These are phyloP conservation scores for Tenthredo mesomela DNA, from an alignment of 2,888 invertebrate species.

Conservation along the genomic window DNA sequence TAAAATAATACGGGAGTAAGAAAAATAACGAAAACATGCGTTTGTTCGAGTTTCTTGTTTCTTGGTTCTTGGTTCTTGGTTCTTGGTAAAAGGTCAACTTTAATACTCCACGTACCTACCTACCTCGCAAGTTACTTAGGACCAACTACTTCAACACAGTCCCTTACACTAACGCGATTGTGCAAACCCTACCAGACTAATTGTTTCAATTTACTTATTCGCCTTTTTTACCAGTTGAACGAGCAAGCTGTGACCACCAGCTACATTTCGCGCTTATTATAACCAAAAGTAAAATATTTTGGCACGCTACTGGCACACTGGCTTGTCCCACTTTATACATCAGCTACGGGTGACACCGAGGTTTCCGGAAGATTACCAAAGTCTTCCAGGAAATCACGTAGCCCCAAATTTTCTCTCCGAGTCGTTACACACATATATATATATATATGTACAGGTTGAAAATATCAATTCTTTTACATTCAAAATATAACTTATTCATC, in stretches of 20 bases:
- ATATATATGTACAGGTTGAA: background rate
- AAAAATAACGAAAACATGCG: slow-evolving; percentile 17
- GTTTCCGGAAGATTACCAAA: slow-evolving; percentile 14
- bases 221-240: slow-evolving; percentile 8
- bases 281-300: slow-evolving; percentile 32
- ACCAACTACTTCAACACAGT: background rate
- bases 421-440: too few species aligned
- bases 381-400: background rate
- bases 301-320: slow-evolving; percentile 25
- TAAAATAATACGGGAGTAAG: background rate
- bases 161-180: slow-evolving; percentile 14
- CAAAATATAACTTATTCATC: background rate
- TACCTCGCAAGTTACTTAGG: slow-evolving; percentile 22
- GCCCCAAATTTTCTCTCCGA: background rate
- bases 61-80: too few species aligned
- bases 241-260: slow-evolving; percentile 37
- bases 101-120: slow-evolving; percentile 20
- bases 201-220: slow-evolving; percentile 37
- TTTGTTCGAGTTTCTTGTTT: background rate
- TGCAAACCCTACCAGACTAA: background rate
- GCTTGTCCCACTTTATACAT: slow-evolving; percentile 35
- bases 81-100: slow-evolving; percentile 11
- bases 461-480: background rate
- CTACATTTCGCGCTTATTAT: slow-evolving; percentile 24
- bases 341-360: slow-evolving; percentile 12